Percentiles rank a stretch among this genome's conserved stretches.
Conservation (phyloP, 2,113 vertebrate genomes). For the Caretta caretta region DNA sequence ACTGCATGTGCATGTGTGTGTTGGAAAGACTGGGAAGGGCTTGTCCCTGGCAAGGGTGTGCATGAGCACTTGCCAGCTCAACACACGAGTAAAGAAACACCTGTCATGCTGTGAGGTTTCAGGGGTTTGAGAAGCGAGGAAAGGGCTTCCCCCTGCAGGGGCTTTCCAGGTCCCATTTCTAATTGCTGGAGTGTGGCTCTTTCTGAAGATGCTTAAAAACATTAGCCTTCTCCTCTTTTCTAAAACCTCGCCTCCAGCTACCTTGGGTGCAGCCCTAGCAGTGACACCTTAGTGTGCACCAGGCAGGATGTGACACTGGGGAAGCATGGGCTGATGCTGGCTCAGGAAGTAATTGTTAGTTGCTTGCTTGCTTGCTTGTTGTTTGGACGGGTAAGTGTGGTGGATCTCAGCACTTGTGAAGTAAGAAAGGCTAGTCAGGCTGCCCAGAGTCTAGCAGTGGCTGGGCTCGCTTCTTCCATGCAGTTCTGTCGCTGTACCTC, state of each 20-base stretch:
- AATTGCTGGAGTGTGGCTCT: not conserved
- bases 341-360: not conserved
- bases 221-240: not conserved
- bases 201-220: not conserved
- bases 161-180: not conserved
- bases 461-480: not conserved
- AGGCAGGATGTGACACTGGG: not conserved
- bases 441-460: not conserved
- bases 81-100: not conserved
- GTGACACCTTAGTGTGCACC: not conserved
- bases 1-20: not conserved
- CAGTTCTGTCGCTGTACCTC: not conserved
- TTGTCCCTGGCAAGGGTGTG: not conserved
- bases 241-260: not conserved
- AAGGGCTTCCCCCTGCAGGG: not conserved
- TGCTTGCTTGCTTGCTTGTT: not conserved
- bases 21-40: not conserved
- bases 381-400: not conserved
- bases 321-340: not conserved
- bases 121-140: not conserved
- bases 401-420: not conserved
- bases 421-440: not conserved
- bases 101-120: not conserved
- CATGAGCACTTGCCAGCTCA: not conserved
- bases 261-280: not conserved